phyloP scores from a whole-genome alignment of 1,140 invertebrate species.

The Anthonomus grandis region DNA sequence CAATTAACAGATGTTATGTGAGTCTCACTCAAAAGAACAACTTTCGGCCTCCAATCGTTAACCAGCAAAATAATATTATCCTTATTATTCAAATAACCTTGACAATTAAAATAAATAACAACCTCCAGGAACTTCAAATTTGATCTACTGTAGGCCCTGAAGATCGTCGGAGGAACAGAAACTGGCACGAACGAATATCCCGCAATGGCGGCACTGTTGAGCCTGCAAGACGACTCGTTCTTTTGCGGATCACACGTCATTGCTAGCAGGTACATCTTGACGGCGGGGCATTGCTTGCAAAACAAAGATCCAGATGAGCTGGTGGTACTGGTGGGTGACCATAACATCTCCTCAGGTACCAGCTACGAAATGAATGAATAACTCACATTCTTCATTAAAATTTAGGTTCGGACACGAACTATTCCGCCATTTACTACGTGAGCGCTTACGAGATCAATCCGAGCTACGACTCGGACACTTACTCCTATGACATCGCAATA shows the following conservation, averaged over 20 bases:
- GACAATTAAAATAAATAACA: too few relatives aligned
- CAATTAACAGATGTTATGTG: not conserved
- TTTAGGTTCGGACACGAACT: conserved; percentile 46
- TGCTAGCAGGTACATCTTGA: conserved; percentile 57
- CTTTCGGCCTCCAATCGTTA: too few relatives aligned
- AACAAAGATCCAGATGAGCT: conserved; percentile 31
- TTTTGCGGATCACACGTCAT: conserved; percentile 68
- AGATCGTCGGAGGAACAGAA: conserved; percentile 60
- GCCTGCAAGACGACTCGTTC: conserved; percentile 42
- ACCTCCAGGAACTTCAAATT: not conserved
- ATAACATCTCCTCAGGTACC: conserved; percentile 36
- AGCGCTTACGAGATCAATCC: conserved; percentile 45
- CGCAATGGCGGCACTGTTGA: conserved; percentile 62
- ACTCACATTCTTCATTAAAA: too few relatives aligned
- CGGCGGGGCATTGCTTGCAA: conserved; percentile 66
- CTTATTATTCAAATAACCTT: too few relatives aligned
- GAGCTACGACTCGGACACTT: conserved; percentile 44
- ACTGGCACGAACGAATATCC: conserved; percentile 63
- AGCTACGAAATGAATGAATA: too few relatives aligned
- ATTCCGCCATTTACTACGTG: conserved; percentile 41
- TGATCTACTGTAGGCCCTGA: not conserved
- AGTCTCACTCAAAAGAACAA: too few relatives aligned
- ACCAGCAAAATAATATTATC: too few relatives aligned
- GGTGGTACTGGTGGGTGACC: conserved; percentile 55
- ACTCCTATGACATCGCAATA: conserved; percentile 63